Percentiles rank a stretch among this genome's conserved stretches.
These are phyloP conservation scores for Burhinus bistriatus DNA, from an alignment of 2,113 vertebrate species.

Conservation along the genomic window DNA sequence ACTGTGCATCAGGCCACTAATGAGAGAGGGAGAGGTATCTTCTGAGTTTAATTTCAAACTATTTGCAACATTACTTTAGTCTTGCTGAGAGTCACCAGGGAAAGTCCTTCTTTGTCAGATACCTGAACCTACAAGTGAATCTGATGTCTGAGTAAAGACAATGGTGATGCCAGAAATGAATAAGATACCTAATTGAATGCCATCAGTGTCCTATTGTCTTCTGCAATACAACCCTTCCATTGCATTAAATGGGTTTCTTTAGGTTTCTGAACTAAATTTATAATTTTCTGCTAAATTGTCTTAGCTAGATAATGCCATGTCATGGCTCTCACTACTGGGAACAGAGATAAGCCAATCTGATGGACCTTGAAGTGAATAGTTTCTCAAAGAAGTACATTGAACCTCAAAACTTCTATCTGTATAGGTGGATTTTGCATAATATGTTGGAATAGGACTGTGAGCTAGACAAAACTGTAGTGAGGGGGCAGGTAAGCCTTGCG, in stretches of 20 bases:
- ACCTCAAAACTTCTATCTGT: background rate
- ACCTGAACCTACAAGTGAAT: background rate
- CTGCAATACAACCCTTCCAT: background rate
- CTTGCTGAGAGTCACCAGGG: background rate
- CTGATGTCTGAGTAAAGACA: background rate
- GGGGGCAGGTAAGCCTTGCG: accelerated
- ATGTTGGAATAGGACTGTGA: background rate
- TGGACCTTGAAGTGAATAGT: background rate
- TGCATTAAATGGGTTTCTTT: background rate
- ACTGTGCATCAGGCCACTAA: background rate
- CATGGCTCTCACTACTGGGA: background rate
- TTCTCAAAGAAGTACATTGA: background rate
- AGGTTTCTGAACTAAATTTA: background rate
- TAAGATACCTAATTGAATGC: background rate
- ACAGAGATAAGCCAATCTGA: background rate
- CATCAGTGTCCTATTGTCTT: background rate
- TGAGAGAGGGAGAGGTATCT: background rate
- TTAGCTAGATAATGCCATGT: background rate
- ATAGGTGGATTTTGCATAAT: background rate
- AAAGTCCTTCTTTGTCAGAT: background rate
- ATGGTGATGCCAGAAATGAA: background rate
- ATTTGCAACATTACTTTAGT: background rate
- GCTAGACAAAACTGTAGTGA: background rate
- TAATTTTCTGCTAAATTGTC: background rate
- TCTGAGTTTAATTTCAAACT: background rate